phyloP scores from a whole-genome alignment of 2,888 invertebrate genomes.

The Anoncus sp. region DNA sequence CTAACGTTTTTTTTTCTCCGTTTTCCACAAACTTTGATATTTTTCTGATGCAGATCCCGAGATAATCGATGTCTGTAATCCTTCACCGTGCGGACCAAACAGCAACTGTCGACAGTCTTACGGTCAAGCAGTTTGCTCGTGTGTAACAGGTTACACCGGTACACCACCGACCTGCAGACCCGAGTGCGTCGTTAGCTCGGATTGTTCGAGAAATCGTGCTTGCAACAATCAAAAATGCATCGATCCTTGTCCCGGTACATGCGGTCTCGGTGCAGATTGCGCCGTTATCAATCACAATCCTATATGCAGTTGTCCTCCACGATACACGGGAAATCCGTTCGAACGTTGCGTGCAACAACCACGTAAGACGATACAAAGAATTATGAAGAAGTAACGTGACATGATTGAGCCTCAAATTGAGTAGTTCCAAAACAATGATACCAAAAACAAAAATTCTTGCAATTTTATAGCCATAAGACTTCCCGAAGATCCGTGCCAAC shows the following conservation, averaged over 20 bases:
- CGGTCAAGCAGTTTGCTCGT: slow-evolving; percentile 84
- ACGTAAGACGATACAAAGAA: slow-evolving; percentile 3
- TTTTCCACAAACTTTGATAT: slow-evolving; percentile 7
- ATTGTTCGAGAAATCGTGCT: slow-evolving; percentile 82
- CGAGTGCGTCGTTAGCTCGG: slow-evolving; percentile 84
- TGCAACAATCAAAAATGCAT: slow-evolving; percentile 83
- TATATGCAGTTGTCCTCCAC: slow-evolving; percentile 83
- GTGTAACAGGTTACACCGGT: slow-evolving; percentile 81
- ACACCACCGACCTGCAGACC: slow-evolving; percentile 82
- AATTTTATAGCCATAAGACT: slow-evolving; percentile 75
- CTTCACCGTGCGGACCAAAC: slow-evolving; percentile 84
- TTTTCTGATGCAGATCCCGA: background rate
- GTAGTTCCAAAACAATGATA: background rate
- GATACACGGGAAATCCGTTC: slow-evolving; percentile 82
- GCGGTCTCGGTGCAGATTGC: slow-evolving; percentile 84
- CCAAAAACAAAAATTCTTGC: no score
- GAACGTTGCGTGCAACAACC: slow-evolving; percentile 58
- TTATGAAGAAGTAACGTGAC: background rate
- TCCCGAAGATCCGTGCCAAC: slow-evolving; percentile 87
- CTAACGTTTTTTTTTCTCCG: background rate
- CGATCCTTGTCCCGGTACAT: slow-evolving; percentile 83
- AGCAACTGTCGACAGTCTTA: slow-evolving; percentile 84
- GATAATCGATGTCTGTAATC: slow-evolving; percentile 78
- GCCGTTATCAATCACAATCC: slow-evolving; percentile 84
- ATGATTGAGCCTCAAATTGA: background rate